A percentile compares a stretch with the other conserved stretches of the same genome.
These are phyloP conservation scores for Smittia sp. DNA, from an alignment of 2,888 invertebrate genomes.

Conservation along the genomic window DNA sequence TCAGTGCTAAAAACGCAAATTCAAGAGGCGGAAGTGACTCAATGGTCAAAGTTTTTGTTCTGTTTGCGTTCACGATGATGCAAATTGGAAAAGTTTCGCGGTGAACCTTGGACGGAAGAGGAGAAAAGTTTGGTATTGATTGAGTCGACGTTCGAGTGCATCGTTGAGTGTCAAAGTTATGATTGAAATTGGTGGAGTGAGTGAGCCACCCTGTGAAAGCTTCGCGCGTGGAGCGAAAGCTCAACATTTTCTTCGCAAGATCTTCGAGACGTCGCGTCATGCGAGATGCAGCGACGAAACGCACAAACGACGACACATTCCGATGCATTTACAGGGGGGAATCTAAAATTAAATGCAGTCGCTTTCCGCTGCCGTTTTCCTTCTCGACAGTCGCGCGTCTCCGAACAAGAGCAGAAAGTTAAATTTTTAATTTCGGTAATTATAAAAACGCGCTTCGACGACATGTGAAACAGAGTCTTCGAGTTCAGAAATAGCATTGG, in stretches of 20 bases:
- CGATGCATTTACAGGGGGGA: conserved; percentile 41
- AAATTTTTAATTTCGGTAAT: conserved; percentile 33
- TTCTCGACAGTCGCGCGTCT: not conserved
- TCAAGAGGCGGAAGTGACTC: not conserved
- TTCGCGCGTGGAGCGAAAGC: too few relatives aligned
- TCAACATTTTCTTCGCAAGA: too few relatives aligned
- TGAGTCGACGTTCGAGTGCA: too few relatives aligned
- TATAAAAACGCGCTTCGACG: conserved; percentile 33
- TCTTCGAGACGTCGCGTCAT: not conserved
- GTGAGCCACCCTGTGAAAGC: too few relatives aligned
- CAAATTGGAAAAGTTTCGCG: not conserved
- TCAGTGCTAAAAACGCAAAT: conserved; percentile 21
- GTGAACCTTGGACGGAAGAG: not conserved
- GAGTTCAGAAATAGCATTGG: conserved; percentile 40
- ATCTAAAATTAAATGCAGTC: conserved; percentile 30
- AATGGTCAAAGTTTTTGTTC: not conserved
- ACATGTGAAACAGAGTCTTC: conserved; percentile 32
- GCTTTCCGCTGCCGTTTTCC: conserved; percentile 18
- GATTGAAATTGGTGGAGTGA: too few relatives aligned
- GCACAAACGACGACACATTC: conserved; percentile 27
- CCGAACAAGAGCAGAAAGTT: not conserved
- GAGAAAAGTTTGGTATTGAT: too few relatives aligned
- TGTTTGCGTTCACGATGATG: not conserved
- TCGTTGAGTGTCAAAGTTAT: too few relatives aligned
- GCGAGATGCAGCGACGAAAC: conserved; percentile 4